Evolutionary conservation across 1,140 invertebrate species (phyloP).

Genomic region (Aphelinus atriplicis): DNA sequence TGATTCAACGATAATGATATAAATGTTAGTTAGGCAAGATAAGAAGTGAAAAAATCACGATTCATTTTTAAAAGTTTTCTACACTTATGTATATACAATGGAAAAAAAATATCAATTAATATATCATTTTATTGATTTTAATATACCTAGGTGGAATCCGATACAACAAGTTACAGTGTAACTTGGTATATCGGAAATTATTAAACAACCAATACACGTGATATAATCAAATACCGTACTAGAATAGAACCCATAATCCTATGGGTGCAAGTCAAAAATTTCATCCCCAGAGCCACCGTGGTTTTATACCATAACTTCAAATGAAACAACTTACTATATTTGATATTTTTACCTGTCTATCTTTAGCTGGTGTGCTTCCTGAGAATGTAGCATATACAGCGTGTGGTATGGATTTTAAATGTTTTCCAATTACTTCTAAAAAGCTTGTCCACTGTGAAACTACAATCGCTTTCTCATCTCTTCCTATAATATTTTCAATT

Average conservation of each 20-base stretch:
- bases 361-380: constrained; percentile 72
- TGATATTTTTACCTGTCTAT: constrained; percentile 71
- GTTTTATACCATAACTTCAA: too few relatives aligned
- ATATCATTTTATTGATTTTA: constrained; percentile 6
- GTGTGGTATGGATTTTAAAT: constrained; percentile 66
- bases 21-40: neutral
- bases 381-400: constrained; percentile 72
- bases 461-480: constrained; percentile 80
- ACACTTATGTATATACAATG: neutral
- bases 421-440: constrained; percentile 74
- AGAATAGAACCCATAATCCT: too few relatives aligned
- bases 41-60: neutral
- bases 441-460: constrained; percentile 90
- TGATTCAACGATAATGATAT: neutral
- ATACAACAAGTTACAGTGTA: neutral
- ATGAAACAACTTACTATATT: too few relatives aligned
- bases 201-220: constrained; percentile 61
- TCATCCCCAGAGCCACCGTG: too few relatives aligned
- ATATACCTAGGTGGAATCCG: neutral
- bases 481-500: constrained; percentile 64
- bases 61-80: constrained; percentile 18
- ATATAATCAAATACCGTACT: too few relatives aligned
- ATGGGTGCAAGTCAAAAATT: too few relatives aligned
- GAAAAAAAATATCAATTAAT: neutral
- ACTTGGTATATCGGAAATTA: constrained; percentile 3